Evolutionary conservation across 2,797 vertebrate species (phyloP).

Genomic region (Melanotaenia nigrans): DNA sequence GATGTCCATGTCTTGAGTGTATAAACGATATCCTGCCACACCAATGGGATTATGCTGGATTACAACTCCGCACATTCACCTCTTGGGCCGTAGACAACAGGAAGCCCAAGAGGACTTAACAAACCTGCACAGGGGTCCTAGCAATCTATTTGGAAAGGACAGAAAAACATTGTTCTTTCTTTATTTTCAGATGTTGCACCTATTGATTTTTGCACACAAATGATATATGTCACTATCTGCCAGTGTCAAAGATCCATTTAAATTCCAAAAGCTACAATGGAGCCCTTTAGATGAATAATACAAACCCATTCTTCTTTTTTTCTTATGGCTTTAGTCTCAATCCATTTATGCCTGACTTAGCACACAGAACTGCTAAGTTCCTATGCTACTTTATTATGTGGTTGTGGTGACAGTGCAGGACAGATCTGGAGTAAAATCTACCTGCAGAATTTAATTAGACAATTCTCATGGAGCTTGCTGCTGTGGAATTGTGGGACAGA

Average conservation of each 20-base stretch:
- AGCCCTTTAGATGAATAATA: constrained; percentile 60
- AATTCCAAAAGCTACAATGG: constrained; percentile 63
- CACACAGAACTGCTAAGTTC: constrained; percentile 45
- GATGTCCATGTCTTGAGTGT: constrained; percentile 72
- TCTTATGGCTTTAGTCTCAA: constrained; percentile 32
- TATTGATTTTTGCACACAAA: constrained; percentile 74
- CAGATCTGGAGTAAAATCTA: constrained; percentile 68
- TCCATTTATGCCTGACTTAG: constrained; percentile 56
- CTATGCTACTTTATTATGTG: constrained; percentile 65
- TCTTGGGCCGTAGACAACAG: constrained; percentile 68
- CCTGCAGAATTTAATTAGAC: constrained; percentile 81
- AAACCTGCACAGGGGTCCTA: constrained; percentile 48
- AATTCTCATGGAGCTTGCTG: constrained; percentile 54
- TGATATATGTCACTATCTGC: constrained; percentile 72
- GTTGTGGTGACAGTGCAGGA: constrained; percentile 65
- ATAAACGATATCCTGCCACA: constrained; percentile 77
- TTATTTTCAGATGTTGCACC: constrained; percentile 71
- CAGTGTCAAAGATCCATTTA: constrained; percentile 72
- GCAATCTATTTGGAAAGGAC: constrained; percentile 32
- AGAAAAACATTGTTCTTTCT: constrained; percentile 53
- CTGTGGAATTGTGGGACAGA: constrained; percentile 56
- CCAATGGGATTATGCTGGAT: constrained; percentile 85
- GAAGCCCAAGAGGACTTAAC: constrained; percentile 47
- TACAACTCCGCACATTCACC: constrained; percentile 84
- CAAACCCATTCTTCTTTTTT: constrained; percentile 20